These are phyloP conservation scores for Scomber japonicus DNA, from an alignment of 2,113 vertebrate species.

Conservation along the genomic window DNA sequence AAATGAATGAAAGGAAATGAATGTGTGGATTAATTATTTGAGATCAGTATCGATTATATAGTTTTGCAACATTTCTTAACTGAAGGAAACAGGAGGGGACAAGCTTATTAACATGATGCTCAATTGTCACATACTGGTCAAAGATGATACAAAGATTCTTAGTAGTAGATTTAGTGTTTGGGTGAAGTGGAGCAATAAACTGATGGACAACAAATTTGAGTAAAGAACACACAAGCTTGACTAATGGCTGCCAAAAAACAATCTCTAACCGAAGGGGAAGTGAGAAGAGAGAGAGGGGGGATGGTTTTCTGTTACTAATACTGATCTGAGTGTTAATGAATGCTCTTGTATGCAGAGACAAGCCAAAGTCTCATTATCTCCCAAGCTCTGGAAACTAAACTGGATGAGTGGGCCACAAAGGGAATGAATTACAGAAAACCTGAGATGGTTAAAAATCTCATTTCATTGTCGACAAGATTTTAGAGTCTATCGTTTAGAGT, in stretches of 20 bases:
- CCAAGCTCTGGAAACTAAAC: constrained; percentile 50
- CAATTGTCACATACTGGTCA: no score
- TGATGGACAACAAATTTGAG: constrained; percentile 23
- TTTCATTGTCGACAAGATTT: constrained; percentile 25
- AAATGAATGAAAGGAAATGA: no score
- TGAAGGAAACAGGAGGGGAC: no score
- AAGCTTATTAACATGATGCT: no score
- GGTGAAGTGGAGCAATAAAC: no score
- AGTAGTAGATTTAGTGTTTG: no score
- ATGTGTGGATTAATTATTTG: no score
- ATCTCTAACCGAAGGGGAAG: constrained; percentile 28
- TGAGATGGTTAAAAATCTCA: neutral
- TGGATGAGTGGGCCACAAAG: constrained; percentile 46
- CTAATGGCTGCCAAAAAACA: constrained; percentile 30
- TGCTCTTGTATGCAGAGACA: constrained; percentile 38
- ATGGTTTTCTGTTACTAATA: constrained; percentile 38
- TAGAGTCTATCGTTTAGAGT: neutral
- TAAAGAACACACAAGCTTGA: constrained; percentile 24
- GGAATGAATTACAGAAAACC: constrained; percentile 49
- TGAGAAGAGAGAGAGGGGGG: constrained; percentile 23
- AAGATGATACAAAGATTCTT: no score
- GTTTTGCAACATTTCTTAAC: no score
- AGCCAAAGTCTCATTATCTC: constrained; percentile 64
- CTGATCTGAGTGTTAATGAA: constrained; percentile 55
- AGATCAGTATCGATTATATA: no score